These are phyloP conservation scores for Mionectes macconnelli DNA, from an alignment of 2,113 vertebrate genomes.

Conservation along the genomic window DNA sequence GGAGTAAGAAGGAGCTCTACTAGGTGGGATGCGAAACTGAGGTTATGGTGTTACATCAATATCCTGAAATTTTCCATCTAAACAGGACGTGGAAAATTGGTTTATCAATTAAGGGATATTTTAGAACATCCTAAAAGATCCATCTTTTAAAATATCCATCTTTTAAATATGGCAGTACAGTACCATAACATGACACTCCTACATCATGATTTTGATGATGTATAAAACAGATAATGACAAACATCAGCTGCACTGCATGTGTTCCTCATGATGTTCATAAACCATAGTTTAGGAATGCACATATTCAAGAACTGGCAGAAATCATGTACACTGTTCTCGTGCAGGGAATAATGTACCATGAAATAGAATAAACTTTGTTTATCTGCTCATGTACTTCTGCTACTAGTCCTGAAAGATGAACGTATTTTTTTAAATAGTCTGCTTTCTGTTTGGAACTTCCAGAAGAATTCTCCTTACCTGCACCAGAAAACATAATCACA, in stretches of 20 bases:
- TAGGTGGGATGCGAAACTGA: not conserved
- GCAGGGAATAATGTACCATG: not conserved
- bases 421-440: not conserved
- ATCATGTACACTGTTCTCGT: not conserved
- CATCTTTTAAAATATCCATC: not conserved
- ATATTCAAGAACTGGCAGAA: conserved; percentile 18
- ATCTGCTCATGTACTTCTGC: not conserved
- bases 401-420: not conserved
- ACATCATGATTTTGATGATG: conserved; percentile 20
- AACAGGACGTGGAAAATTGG: not conserved
- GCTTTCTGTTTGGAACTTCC: not conserved
- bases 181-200: conserved; percentile 48
- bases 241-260: conserved; percentile 33
- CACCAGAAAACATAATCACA: not conserved
- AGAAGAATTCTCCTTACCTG: not conserved
- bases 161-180: conserved; percentile 39
- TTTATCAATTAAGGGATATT: not conserved
- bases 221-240: conserved; percentile 38
- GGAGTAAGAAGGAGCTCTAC: not conserved
- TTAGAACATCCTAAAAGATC: not conserved
- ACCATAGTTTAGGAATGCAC: conserved; percentile 1
- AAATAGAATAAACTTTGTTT: conserved; percentile 31
- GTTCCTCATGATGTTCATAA: conserved; percentile 31
- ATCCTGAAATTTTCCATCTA: not conserved
- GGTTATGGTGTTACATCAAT: not conserved